Percentiles rank a stretch among this genome's conserved stretches.
Evolutionary conservation across 2,113 vertebrate genomes (phyloP).

Genomic region (Scophthalmus maximus): DNA sequence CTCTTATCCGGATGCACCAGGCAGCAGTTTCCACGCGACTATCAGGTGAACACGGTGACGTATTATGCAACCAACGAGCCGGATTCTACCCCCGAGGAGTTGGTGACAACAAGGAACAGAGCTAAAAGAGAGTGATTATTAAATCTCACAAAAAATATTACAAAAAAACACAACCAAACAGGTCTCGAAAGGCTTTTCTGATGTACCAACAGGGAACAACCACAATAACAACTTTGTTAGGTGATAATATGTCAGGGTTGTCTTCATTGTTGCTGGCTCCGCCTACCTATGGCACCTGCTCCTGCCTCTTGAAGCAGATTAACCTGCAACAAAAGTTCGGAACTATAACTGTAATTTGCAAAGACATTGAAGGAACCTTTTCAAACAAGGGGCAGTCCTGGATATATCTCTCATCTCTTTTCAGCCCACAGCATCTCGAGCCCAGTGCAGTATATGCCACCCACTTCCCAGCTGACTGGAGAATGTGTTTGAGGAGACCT

Average conservation of each 20-base stretch:
- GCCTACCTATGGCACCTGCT: too few relatives aligned
- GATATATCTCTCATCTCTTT: constrained; percentile 16
- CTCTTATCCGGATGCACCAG: too few relatives aligned
- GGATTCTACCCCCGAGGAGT: too few relatives aligned
- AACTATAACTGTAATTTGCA: not conserved
- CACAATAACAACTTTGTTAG: not conserved
- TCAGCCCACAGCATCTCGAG: constrained; percentile 48
- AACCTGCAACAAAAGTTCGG: not conserved
- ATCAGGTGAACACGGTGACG: too few relatives aligned
- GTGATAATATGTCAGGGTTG: not conserved
- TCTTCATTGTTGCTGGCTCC: not conserved
- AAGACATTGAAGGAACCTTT: constrained; percentile 4
- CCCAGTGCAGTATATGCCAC: constrained; percentile 44
- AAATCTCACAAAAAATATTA: not conserved
- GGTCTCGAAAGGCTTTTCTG: not conserved
- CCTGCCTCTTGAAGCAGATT: not conserved
- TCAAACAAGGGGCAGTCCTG: constrained; percentile 23
- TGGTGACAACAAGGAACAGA: too few relatives aligned
- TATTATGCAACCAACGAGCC: too few relatives aligned
- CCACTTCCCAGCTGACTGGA: constrained; percentile 64
- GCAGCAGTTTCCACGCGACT: too few relatives aligned
- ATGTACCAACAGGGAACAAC: not conserved
- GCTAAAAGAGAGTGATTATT: too few relatives aligned
- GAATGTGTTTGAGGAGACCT: constrained; percentile 30
- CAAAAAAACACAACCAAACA: too few relatives aligned